Conservation (phyloP, 2,888 invertebrate species). For the Lepidonotus clava region DNA sequence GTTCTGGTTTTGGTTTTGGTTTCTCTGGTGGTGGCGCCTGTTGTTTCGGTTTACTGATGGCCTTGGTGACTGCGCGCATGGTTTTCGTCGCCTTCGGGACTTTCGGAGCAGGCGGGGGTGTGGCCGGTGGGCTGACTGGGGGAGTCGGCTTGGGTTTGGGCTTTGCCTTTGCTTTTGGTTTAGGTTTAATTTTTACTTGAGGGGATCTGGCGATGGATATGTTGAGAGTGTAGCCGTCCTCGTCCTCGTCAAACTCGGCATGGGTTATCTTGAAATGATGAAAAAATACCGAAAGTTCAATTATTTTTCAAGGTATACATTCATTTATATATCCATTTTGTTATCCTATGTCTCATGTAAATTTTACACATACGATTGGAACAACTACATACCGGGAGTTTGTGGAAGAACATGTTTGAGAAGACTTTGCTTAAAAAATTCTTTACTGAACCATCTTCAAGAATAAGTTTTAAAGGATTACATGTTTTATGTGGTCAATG, state of each 20-base stretch:
- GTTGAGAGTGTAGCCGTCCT: slow-evolving; percentile 76
- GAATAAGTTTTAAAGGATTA: no score
- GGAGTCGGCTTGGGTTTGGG: slow-evolving; percentile 28
- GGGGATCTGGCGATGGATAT: slow-evolving; percentile 76
- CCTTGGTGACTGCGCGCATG: background rate
- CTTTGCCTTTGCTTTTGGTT: slow-evolving; percentile 43
- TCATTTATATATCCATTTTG: no score
- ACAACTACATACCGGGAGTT: no score
- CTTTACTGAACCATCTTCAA: no score
- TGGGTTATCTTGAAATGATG: no score
- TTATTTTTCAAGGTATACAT: no score
- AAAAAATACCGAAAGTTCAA: no score
- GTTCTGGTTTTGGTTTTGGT: slow-evolving; percentile 64
- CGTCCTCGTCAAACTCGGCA: slow-evolving; percentile 78
- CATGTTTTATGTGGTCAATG: no score
- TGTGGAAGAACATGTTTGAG: slow-evolving; percentile 57
- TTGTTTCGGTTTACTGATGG: background rate
- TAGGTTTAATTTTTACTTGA: background rate
- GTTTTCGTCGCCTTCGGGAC: slow-evolving; percentile 40
- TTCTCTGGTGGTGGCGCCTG: slow-evolving; percentile 63
- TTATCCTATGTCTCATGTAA: no score
- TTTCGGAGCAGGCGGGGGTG: slow-evolving; percentile 45
- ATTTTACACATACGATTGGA: no score
- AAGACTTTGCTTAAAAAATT: background rate
- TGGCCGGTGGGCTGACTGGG: slow-evolving; percentile 51